phyloP scores from a whole-genome alignment of 2,113 vertebrate genomes.

The Acanthisitta chloris region DNA sequence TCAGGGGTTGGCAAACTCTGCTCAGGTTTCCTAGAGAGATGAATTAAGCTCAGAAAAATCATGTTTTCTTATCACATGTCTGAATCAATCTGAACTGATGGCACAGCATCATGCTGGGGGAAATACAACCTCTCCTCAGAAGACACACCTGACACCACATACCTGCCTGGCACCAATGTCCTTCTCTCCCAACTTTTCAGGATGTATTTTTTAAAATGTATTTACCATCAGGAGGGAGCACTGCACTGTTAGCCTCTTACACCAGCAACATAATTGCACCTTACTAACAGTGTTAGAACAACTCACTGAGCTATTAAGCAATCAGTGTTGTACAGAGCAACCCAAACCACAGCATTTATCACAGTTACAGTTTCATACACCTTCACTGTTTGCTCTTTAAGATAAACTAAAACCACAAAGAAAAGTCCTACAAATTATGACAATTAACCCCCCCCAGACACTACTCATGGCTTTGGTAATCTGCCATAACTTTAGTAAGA shows the following conservation, averaged over 20 bases:
- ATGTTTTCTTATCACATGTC: background rate
- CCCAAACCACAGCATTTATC: background rate
- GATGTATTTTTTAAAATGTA: background rate
- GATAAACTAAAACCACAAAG: background rate
- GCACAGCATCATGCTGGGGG: background rate
- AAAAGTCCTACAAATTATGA: background rate
- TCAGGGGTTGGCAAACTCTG: background rate
- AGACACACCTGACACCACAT: background rate
- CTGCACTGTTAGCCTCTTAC: background rate
- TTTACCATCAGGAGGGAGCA: background rate
- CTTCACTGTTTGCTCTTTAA: background rate
- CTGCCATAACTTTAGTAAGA: background rate
- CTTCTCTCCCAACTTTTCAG: background rate
- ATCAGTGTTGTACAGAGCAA: background rate
- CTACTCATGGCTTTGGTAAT: background rate
- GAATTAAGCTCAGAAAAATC: background rate
- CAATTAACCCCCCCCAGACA: background rate
- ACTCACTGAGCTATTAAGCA: background rate
- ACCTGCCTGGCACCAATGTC: rapidly evolving
- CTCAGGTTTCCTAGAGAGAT: background rate
- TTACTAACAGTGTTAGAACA: background rate
- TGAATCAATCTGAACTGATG: background rate
- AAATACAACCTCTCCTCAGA: background rate
- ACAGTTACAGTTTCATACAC: background rate
- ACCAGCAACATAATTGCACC: background rate